Evolutionary conservation across 2,888 invertebrate species (phyloP).

Genomic region (Deroplatys truncata): DNA sequence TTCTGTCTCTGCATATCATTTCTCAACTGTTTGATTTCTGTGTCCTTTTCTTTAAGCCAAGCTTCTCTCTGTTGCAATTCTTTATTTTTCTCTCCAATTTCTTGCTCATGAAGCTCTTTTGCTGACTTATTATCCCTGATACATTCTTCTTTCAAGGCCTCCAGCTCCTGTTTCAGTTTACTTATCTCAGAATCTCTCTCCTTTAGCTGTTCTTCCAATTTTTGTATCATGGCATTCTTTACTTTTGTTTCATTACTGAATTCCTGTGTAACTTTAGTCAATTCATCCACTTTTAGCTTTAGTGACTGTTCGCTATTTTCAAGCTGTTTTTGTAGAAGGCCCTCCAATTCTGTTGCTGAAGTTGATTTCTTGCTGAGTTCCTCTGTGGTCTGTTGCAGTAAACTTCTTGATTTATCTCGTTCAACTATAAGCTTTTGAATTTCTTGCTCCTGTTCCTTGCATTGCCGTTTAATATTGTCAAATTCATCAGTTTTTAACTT

Average conservation of each 20-base stretch:
- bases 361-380: constrained; percentile 37
- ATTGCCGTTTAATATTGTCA: constrained; percentile 35
- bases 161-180: constrained; percentile 25
- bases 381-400: constrained; percentile 32
- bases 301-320: constrained; percentile 44
- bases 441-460: constrained; percentile 27
- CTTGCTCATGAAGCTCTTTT: constrained; percentile 24
- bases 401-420: constrained; percentile 37
- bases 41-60: constrained; percentile 24
- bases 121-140: constrained; percentile 28
- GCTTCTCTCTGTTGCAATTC: constrained; percentile 29
- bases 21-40: constrained; percentile 26
- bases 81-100: constrained; percentile 28
- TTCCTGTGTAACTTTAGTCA: constrained; percentile 42
- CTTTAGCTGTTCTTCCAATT: constrained; percentile 34
- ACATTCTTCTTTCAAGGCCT: constrained; percentile 22
- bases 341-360: constrained; percentile 35
- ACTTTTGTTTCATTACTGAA: constrained; percentile 36
- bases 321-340: constrained; percentile 41
- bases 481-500: constrained; percentile 20
- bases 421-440: constrained; percentile 40
- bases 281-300: constrained; percentile 43
- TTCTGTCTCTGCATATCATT: constrained; percentile 28
- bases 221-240: constrained; percentile 36
- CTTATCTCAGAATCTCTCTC: constrained; percentile 35